Conservation (phyloP, 2,888 invertebrate genomes). For the Morpho achilles region DNA sequence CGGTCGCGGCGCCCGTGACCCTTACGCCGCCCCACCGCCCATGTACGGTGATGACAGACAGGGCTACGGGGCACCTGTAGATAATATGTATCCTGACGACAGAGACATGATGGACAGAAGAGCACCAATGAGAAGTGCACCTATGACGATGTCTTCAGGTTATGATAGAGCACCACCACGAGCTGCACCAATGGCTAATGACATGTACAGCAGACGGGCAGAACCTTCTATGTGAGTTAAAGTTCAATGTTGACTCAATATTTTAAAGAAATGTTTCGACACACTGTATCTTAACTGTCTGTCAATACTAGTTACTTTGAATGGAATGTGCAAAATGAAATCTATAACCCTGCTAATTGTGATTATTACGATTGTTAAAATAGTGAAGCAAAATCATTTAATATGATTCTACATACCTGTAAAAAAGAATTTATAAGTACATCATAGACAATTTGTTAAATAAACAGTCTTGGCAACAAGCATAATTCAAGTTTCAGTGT, state of each 20-base stretch:
- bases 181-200: conserved; percentile 56
- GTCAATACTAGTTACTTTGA: too few species aligned
- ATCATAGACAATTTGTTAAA: too few species aligned
- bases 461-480: too few species aligned
- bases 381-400: too few species aligned
- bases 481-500: too few species aligned
- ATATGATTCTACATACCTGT: too few species aligned
- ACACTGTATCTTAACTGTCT: too few species aligned
- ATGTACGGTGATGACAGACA: conserved; percentile 50
- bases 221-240: conserved; percentile 55
- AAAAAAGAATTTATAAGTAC: too few species aligned
- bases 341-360: too few species aligned
- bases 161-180: conserved; percentile 58
- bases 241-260: background rate
- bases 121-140: conserved; percentile 46
- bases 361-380: too few species aligned
- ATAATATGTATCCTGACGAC: conserved; percentile 46
- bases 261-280: too few species aligned
- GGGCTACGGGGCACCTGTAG: conserved; percentile 37
- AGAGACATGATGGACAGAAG: conserved; percentile 61
- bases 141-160: conserved; percentile 43
- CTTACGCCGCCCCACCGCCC: conserved; percentile 55
- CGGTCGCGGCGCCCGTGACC: conserved; percentile 50
- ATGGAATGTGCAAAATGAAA: too few species aligned
- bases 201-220: conserved; percentile 73